Evolutionary conservation across 1,140 invertebrate genomes (phyloP).

Genomic region (Meloidogyne hapla): DNA sequence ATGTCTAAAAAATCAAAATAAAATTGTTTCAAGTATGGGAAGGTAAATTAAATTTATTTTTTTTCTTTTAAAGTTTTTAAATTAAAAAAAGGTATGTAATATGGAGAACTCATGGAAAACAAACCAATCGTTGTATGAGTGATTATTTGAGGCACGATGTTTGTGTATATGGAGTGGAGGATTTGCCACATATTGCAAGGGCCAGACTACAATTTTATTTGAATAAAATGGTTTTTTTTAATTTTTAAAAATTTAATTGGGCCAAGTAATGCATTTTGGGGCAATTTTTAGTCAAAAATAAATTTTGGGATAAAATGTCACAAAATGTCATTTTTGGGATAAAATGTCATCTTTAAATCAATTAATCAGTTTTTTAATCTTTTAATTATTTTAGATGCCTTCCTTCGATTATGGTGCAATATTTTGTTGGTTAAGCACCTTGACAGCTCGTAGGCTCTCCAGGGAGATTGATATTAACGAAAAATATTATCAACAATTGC

Average conservation of each 20-base stretch:
- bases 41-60: slow-evolving; percentile 10
- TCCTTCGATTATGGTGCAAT: slow-evolving; percentile 42
- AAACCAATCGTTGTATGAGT: slow-evolving; percentile 25
- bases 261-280: too few species aligned
- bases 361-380: background rate
- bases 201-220: slow-evolving; percentile 25
- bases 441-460: slow-evolving; percentile 16
- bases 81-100: slow-evolving; percentile 17
- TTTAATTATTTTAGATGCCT: slow-evolving; percentile 34
- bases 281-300: too few species aligned
- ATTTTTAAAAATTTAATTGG: background rate
- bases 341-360: too few species aligned
- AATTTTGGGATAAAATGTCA: too few species aligned
- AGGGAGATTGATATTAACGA: slow-evolving; percentile 1
- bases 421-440: slow-evolving; percentile 26
- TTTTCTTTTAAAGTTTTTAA: background rate
- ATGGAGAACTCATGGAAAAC: background rate
- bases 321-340: too few species aligned
- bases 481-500: slow-evolving; percentile 6
- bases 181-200: slow-evolving; percentile 22
- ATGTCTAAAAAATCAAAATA: slow-evolving; percentile 20
- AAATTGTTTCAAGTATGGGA: slow-evolving; percentile 21
- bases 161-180: slow-evolving; percentile 39
- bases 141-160: slow-evolving; percentile 32
- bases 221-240: slow-evolving; percentile 37